These are phyloP conservation scores for Drosophila setifemur DNA, from an alignment of 1,140 invertebrate species.

Conservation along the genomic window DNA sequence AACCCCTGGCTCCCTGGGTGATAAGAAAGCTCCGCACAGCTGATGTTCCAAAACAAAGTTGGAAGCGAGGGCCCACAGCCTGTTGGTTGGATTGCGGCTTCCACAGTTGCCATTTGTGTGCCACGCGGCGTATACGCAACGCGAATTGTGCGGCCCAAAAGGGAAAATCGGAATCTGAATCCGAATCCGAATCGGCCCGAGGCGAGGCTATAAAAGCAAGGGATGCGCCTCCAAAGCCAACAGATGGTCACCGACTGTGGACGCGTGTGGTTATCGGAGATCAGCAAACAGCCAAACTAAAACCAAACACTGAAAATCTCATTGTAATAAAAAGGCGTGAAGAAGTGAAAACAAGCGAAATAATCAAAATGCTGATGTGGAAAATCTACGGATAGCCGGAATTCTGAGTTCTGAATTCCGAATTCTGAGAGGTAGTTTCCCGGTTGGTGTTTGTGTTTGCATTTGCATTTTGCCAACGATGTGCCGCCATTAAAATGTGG, in stretches of 20 bases:
- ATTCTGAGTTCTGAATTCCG: not conserved
- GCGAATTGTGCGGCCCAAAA: not conserved
- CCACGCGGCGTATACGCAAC: conserved; percentile 73
- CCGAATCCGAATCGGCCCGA: no score
- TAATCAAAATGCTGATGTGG: not conserved
- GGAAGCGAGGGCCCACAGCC: conserved; percentile 37
- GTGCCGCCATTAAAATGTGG: conserved; percentile 53
- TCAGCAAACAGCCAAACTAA: conserved; percentile 16
- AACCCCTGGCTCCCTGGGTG: conserved; percentile 55
- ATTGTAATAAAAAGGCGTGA: conserved; percentile 36
- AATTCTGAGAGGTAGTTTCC: conserved; percentile 22
- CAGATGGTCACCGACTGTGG: conserved; percentile 76
- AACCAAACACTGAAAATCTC: conserved; percentile 30
- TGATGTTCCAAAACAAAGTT: conserved; percentile 59
- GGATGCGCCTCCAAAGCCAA: conserved; percentile 57
- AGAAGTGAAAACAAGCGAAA: conserved; percentile 16
- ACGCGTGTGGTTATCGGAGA: conserved; percentile 67
- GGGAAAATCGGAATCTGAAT: not conserved
- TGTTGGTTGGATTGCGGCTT: conserved; percentile 29
- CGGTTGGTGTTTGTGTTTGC: conserved; percentile 50
- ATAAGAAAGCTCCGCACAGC: conserved; percentile 74
- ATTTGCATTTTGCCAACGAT: conserved; percentile 43
- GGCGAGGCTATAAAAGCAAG: conserved; percentile 56
- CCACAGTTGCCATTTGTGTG: conserved; percentile 58
- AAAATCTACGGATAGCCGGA: conserved; percentile 11